Evolutionary conservation across 2,888 invertebrate genomes (phyloP).

Genomic region (Mimumesa dahlbomi): DNA sequence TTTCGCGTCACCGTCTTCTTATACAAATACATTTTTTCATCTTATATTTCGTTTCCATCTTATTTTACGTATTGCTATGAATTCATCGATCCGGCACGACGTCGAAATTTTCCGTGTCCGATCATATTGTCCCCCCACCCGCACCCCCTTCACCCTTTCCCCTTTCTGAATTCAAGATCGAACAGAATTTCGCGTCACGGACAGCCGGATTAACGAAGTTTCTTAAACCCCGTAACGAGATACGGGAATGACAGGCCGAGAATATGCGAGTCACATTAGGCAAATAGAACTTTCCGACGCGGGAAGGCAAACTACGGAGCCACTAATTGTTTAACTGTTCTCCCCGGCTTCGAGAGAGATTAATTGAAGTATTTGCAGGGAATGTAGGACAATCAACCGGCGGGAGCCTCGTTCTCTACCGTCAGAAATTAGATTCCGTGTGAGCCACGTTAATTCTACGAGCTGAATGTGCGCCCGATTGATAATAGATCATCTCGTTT

Average conservation of each 20-base stretch:
- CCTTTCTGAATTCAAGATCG: too few species aligned
- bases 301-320: slow-evolving; percentile 7
- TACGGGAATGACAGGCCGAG: background rate
- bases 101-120: too few species aligned
- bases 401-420: background rate
- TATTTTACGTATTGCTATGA: too few species aligned
- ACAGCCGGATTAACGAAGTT: too few species aligned
- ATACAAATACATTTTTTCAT: too few species aligned
- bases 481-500: slow-evolving; percentile 1
- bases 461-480: background rate
- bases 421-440: background rate
- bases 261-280: background rate
- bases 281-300: background rate
- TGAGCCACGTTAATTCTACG: background rate
- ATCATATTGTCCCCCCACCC: too few species aligned
- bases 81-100: too few species aligned
- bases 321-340: slow-evolving; percentile 23
- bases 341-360: slow-evolving; percentile 10
- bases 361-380: slow-evolving; percentile 23
- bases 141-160: too few species aligned
- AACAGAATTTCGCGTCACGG: too few species aligned
- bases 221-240: too few species aligned
- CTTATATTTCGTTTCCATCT: too few species aligned
- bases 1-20: too few species aligned
- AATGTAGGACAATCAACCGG: slow-evolving; percentile 8